A percentile compares a stretch with the other conserved stretches of the same genome.
These are phyloP conservation scores for Drosophila truncata DNA, from an alignment of 1,140 invertebrate genomes.

Conservation along the genomic window DNA sequence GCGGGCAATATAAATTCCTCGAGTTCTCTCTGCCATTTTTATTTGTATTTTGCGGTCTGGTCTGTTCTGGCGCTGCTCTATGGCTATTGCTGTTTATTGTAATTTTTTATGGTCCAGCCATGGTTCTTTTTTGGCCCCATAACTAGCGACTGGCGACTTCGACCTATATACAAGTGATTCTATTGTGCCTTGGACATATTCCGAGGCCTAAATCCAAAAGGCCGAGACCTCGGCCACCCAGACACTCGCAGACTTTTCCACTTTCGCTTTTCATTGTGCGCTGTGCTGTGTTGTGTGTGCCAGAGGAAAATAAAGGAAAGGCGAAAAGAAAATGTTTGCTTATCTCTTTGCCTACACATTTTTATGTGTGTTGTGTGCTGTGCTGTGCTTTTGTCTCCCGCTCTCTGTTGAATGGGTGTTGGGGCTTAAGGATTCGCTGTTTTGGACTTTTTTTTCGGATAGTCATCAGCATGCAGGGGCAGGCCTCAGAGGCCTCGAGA, in stretches of 20 bases:
- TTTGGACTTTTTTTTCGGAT: slow-evolving; percentile 42
- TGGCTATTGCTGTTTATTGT: slow-evolving; percentile 64
- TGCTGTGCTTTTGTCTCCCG: slow-evolving; percentile 43
- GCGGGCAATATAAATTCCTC: slow-evolving; percentile 68
- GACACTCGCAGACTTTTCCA: slow-evolving; percentile 30
- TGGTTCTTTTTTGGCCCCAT: slow-evolving; percentile 57
- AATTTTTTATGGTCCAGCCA: slow-evolving; percentile 70
- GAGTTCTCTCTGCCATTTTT: slow-evolving; percentile 49
- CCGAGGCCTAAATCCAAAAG: slow-evolving; percentile 27
- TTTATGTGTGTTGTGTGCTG: slow-evolving; percentile 55
- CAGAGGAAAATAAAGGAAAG: slow-evolving; percentile 47
- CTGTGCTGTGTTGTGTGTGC: background rate
- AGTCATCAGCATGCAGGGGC: slow-evolving; percentile 77
- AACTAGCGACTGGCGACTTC: slow-evolving; percentile 56
- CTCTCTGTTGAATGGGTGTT: slow-evolving; percentile 40
- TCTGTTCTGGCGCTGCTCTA: slow-evolving; percentile 20
- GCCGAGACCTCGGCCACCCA: slow-evolving; percentile 12
- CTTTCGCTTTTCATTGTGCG: slow-evolving; percentile 53
- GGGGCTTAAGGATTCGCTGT: slow-evolving; percentile 45
- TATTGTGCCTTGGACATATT: slow-evolving; percentile 47
- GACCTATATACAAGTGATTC: slow-evolving; percentile 54
- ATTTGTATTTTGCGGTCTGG: slow-evolving; percentile 63
- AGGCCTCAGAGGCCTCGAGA: slow-evolving; percentile 49
- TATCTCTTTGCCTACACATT: slow-evolving; percentile 61
- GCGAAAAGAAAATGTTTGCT: slow-evolving; percentile 55